Percentiles rank a stretch among this genome's conserved stretches.
These are phyloP conservation scores for Myotis planiceps DNA, from an alignment of 2,797 vertebrate species.

Conservation along the genomic window DNA sequence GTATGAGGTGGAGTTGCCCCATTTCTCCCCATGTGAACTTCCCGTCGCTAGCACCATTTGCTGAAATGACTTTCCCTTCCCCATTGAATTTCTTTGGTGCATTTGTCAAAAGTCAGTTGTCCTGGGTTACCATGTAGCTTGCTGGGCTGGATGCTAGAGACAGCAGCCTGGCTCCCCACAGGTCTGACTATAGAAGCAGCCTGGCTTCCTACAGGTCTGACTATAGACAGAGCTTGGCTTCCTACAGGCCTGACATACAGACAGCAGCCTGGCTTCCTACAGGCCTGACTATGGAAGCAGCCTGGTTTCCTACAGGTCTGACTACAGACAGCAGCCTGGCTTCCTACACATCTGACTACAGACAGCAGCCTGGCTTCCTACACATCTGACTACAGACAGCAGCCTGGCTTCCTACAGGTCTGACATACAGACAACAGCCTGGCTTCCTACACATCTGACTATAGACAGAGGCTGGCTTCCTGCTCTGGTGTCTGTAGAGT, in stretches of 20 bases:
- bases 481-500: neutral
- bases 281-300: neutral
- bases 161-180: neutral
- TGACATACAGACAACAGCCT: neutral
- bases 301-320: neutral
- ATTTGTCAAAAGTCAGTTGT: neutral
- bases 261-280: neutral
- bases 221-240: neutral
- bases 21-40: neutral
- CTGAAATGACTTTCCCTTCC: neutral
- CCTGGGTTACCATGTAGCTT: neutral
- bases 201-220: neutral
- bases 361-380: neutral
- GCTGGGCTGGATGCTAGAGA: neutral
- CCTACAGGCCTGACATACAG: neutral
- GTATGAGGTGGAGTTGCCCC: neutral
- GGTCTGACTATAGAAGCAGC: neutral
- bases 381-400: neutral
- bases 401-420: neutral
- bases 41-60: neutral
- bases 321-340: fast-evolving
- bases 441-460: too few species aligned
- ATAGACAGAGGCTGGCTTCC: neutral
- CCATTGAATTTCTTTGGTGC: neutral
- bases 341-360: neutral